Base-by-base conservation (phyloP, 2,888 invertebrate species). In the Mamestra brassicae region DNA sequence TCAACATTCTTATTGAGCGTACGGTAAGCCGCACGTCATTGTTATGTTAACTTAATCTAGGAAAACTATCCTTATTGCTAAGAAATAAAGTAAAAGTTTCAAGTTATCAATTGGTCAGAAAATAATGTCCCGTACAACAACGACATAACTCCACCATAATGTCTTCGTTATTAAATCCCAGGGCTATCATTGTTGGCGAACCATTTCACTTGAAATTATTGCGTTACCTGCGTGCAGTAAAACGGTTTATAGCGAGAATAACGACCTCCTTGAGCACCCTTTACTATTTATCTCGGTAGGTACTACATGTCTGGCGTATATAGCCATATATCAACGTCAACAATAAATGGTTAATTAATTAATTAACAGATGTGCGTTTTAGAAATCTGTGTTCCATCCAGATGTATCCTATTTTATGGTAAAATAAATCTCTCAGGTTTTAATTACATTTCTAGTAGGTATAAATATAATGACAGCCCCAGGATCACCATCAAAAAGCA, bases 161-260 rank as follows among this genome's bases (percentile, higher is more conserved):
- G 71, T 64, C 50, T 67, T 67, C 42, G 63, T 80, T 68, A 85
- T 88, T 88, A 79, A 87, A 81, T 86, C 84, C 78, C 72, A 47
- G 42, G 34, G 70, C 68, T 61, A 85, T 85, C 69, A 74, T 81
- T 79, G 77, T 80, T 65, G 76, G 60, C 11, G 61, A 72, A 86
- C 62, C 67, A 73, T 80, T 79, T 75, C 62, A 76, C 26, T 73
- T 66, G 42, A 69, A 78, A 63, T 79, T 79, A 81, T 80, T 81
- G 83, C 74, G 71, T 76, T 82, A 85, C 80, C 76, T 83, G 67
- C 61, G 76, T 79, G 87, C 81, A 85, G 87, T 91, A 87, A 91
- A 90, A 87, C 84, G 73, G 83, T 89, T 91, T 89, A 91, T 87
- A 79, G 83, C 85, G 63, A 55, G 71, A 87, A 82, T 90, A 87